A percentile compares a stretch with the other conserved stretches of the same genome.
Conservation (phyloP, 1,140 invertebrate genomes). For the Neomicropteryx cornuta region DNA sequence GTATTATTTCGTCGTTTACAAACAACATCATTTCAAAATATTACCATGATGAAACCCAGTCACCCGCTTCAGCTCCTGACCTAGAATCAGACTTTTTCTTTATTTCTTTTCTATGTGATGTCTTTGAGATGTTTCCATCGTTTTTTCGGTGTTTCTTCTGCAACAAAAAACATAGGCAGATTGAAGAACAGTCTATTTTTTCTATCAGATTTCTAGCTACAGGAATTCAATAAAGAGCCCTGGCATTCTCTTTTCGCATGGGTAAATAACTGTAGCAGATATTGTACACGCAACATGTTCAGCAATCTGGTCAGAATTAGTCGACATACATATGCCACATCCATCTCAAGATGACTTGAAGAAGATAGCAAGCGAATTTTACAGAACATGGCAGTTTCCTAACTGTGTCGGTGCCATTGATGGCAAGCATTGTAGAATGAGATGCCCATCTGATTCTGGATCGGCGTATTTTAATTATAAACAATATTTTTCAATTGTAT, state of each 20-base stretch:
- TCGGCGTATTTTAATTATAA: constrained; percentile 32
- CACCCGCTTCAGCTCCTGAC: background rate
- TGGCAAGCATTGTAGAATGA: constrained; percentile 27
- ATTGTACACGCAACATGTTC: constrained; percentile 8
- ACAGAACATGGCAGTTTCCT: constrained; percentile 23
- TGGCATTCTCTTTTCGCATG: constrained; percentile 11
- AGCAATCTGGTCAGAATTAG: constrained; percentile 8
- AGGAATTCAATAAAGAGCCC: constrained; percentile 9
- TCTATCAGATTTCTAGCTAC: constrained; percentile 12
- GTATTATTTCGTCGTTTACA: background rate
- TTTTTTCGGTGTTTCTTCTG: background rate
- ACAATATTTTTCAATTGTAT: constrained; percentile 20
- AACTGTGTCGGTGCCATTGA: constrained; percentile 26
- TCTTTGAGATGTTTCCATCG: background rate
- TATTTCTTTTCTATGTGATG: background rate
- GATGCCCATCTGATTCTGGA: constrained; percentile 20
- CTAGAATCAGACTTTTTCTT: background rate
- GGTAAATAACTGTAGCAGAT: constrained; percentile 7
- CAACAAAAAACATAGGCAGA: background rate
- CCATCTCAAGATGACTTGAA: constrained; percentile 17
- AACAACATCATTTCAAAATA: constrained; percentile 1
- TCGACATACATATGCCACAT: constrained; percentile 11
- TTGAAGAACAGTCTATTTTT: constrained; percentile 4
- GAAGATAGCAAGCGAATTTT: constrained; percentile 20
- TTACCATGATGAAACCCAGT: constrained; percentile 1